Conservation (phyloP, 2,113 vertebrate genomes). For the Spea bombifrons region DNA sequence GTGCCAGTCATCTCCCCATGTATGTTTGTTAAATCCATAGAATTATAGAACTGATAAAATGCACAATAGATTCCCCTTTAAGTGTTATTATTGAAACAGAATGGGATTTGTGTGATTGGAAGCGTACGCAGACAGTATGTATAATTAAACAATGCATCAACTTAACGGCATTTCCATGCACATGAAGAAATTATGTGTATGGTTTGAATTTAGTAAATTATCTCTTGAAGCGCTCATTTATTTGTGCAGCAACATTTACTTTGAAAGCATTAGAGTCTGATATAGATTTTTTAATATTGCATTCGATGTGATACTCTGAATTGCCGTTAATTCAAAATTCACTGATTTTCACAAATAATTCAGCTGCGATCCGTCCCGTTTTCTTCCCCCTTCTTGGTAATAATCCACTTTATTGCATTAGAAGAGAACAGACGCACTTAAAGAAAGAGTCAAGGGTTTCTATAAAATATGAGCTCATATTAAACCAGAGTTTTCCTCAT, state of each 20-base stretch:
- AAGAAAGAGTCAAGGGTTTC: too few species aligned
- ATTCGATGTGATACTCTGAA: background rate
- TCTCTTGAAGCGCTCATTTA: background rate
- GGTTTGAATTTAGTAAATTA: background rate
- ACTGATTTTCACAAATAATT: background rate
- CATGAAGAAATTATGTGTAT: background rate
- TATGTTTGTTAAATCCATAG: too few species aligned
- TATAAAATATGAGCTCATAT: too few species aligned
- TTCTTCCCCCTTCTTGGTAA: too few species aligned
- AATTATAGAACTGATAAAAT: background rate
- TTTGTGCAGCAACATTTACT: background rate
- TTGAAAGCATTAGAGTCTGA: background rate
- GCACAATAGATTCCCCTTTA: background rate
- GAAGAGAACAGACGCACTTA: too few species aligned
- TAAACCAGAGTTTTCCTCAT: too few species aligned
- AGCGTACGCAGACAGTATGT: background rate
- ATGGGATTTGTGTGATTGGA: background rate
- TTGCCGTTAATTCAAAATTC: background rate
- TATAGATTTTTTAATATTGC: constrained; percentile 1
- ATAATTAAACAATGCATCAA: constrained; percentile 19
- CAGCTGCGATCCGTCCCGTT: too few species aligned
- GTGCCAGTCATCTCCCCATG: too few species aligned
- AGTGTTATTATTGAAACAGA: background rate
- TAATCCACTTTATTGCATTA: too few species aligned
- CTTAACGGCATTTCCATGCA: background rate